A percentile compares a stretch with the other conserved stretches of the same genome.
Evolutionary conservation across 2,888 invertebrate genomes (phyloP).

Genomic region (Lasius platythorax): DNA sequence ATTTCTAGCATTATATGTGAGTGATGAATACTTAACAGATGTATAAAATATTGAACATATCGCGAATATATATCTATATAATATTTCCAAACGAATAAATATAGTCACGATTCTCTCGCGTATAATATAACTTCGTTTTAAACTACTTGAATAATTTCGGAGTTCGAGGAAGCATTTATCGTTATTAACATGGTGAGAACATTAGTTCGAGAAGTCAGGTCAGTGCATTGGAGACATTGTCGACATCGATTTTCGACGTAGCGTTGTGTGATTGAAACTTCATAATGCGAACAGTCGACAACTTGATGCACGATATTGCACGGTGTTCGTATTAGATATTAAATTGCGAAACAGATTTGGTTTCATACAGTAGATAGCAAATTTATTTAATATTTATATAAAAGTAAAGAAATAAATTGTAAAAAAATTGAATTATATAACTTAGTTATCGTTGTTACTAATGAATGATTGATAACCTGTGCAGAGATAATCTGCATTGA

Average conservation of each 20-base stretch:
- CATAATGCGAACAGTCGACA: conserved; percentile 32
- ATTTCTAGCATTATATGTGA: background rate
- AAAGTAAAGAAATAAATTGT: background rate
- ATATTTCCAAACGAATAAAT: conserved; percentile 66
- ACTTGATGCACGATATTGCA: background rate
- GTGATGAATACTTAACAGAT: background rate
- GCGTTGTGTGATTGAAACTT: conserved; percentile 46
- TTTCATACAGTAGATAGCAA: background rate
- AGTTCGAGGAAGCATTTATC: conserved; percentile 53
- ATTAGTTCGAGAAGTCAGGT: conserved; percentile 27
- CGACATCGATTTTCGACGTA: conserved; percentile 47
- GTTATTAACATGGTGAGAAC: conserved; percentile 56
- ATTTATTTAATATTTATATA: background rate
- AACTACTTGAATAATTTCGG: conserved; percentile 16
- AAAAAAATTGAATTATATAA: background rate
- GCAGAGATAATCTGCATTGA: background rate
- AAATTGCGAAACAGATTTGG: background rate
- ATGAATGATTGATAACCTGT: background rate
- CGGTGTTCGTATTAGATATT: conserved; percentile 29
- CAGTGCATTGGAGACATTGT: conserved; percentile 38
- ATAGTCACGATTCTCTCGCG: conserved; percentile 61
- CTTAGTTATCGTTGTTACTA: background rate
- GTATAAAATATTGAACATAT: background rate
- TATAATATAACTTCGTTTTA: conserved; percentile 23
- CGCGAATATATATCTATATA: background rate